Conservation (phyloP, 2,113 vertebrate genomes). For the Corythaixoides concolor region DNA sequence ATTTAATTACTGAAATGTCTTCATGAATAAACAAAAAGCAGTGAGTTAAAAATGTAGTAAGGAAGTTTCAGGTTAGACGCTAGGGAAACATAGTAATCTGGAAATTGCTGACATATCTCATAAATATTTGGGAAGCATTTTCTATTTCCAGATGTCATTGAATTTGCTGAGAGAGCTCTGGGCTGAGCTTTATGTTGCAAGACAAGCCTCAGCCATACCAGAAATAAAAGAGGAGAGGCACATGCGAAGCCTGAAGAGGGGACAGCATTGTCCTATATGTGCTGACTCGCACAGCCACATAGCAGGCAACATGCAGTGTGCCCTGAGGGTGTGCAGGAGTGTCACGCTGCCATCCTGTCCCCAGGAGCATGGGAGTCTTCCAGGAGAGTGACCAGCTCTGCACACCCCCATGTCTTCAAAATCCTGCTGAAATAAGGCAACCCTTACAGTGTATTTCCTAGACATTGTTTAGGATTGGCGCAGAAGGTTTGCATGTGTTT, state of each 20-base stretch:
- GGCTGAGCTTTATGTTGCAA: background rate
- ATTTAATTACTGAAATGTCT: background rate
- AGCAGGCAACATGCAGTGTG: rapidly evolving
- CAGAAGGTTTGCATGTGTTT: constrained; percentile 33
- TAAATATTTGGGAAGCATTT: constrained; percentile 54
- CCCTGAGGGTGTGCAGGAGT: background rate
- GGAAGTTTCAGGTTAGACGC: constrained; percentile 20
- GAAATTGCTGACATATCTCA: constrained; percentile 38
- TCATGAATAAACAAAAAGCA: constrained; percentile 1
- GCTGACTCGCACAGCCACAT: rapidly evolving
- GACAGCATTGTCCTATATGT: background rate
- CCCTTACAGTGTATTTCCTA: constrained; percentile 4
- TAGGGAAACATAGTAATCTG: background rate
- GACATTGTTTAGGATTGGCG: background rate
- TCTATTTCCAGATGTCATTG: constrained; percentile 49
- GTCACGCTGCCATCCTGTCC: background rate
- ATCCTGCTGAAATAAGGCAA: background rate
- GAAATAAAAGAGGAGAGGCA: background rate
- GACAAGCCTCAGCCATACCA: background rate
- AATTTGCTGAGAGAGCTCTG: background rate
- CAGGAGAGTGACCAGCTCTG: rapidly evolving
- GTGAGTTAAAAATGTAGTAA: background rate
- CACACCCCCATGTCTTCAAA: background rate
- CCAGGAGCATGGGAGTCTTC: rapidly evolving
- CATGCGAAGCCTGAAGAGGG: background rate